phyloP scores from a whole-genome alignment of 2,797 vertebrate species.

The Microctenopoma lineatum region DNA sequence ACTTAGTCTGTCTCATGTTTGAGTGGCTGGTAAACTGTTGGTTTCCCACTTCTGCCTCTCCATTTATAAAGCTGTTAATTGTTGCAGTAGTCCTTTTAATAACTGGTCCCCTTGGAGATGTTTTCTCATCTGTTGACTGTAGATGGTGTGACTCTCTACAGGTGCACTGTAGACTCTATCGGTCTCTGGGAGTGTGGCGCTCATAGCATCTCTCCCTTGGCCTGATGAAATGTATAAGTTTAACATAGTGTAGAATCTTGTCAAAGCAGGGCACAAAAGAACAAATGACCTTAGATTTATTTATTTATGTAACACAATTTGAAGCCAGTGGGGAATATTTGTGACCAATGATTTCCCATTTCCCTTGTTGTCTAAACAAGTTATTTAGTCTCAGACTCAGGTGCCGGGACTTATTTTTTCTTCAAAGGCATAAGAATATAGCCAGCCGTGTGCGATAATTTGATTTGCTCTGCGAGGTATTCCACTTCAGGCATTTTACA shows the following conservation, averaged over 20 bases:
- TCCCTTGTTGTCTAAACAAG: slow-evolving; percentile 1
- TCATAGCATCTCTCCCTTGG: not conserved
- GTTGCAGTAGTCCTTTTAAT: slow-evolving; percentile 17
- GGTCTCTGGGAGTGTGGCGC: not conserved
- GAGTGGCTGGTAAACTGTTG: slow-evolving; percentile 44
- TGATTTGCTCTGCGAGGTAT: not conserved
- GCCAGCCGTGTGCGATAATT: not conserved
- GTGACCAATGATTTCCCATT: not conserved
- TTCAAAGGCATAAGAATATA: not conserved
- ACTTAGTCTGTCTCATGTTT: slow-evolving; percentile 32
- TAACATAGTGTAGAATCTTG: not conserved
- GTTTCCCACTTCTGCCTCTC: slow-evolving; percentile 27
- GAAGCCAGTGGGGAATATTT: not conserved
- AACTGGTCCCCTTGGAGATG: slow-evolving; percentile 9
- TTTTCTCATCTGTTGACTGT: slow-evolving; percentile 7
- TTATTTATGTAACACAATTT: not conserved
- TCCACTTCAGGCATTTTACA: slow-evolving; percentile 8
- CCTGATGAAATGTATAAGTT: not conserved
- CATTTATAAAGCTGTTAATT: slow-evolving; percentile 3
- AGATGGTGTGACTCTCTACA: not conserved
- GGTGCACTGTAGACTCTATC: not conserved
- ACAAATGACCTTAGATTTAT: slow-evolving; percentile 1
- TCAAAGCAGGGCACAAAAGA: not conserved
- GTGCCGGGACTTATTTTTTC: not conserved
- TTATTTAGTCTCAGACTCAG: not conserved